Conservation (phyloP, 2,888 invertebrate genomes). For the Apodemia mormo region DNA sequence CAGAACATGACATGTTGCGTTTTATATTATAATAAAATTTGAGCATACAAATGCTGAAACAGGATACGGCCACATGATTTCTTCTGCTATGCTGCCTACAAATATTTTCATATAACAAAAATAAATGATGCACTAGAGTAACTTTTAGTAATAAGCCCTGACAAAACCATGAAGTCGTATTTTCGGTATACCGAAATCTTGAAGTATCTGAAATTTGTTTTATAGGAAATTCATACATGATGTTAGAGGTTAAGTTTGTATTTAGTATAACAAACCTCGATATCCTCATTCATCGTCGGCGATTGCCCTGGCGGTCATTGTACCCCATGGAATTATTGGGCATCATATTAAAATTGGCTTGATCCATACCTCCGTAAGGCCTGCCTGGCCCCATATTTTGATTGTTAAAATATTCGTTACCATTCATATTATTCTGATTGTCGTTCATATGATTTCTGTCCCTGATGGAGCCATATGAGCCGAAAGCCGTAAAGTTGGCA, state of each 20-base stretch:
- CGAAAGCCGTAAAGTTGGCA: slow-evolving; percentile 74
- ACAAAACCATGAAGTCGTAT: slow-evolving; percentile 7
- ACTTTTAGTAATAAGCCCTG: slow-evolving; percentile 15
- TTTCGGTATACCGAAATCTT: not conserved
- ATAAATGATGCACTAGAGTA: no score
- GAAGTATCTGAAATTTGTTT: not conserved
- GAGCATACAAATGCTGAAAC: not conserved
- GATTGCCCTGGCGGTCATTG: slow-evolving; percentile 79
- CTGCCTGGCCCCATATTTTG: slow-evolving; percentile 66
- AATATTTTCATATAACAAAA: no score
- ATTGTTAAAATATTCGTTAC: slow-evolving; percentile 56
- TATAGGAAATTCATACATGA: slow-evolving; percentile 24
- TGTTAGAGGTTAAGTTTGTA: slow-evolving; percentile 65
- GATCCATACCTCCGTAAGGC: slow-evolving; percentile 55
- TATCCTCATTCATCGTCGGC: slow-evolving; percentile 71
- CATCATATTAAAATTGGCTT: slow-evolving; percentile 54
- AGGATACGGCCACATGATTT: not conserved
- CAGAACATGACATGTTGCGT: not conserved
- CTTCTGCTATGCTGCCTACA: no score
- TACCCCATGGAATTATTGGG: slow-evolving; percentile 77
- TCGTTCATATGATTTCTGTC: slow-evolving; percentile 51
- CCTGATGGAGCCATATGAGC: slow-evolving; percentile 65
- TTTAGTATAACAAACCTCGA: slow-evolving; percentile 78
- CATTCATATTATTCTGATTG: slow-evolving; percentile 48
- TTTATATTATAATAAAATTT: not conserved